These are phyloP conservation scores for Chorisops tibialis DNA, from an alignment of 2,888 invertebrate genomes.

Conservation along the genomic window DNA sequence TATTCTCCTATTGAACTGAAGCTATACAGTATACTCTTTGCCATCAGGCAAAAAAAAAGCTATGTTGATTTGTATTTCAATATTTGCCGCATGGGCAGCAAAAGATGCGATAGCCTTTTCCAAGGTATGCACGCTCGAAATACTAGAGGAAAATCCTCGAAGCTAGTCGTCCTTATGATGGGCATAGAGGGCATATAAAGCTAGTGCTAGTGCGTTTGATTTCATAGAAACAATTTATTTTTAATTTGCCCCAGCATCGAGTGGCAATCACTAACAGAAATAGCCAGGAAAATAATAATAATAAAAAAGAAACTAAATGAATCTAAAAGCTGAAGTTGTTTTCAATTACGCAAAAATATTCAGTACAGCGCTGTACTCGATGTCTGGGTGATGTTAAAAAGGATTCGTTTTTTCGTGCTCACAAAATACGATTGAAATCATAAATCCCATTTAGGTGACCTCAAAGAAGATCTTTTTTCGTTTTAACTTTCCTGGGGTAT, in stretches of 20 bases:
- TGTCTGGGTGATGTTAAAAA: no score
- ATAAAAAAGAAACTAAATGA: background rate
- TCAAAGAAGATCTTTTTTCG: no score
- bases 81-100: background rate
- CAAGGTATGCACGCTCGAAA: background rate
- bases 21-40: no score
- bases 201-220: background rate
- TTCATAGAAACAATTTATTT: conserved; percentile 1
- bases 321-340: no score
- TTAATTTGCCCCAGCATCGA: background rate
- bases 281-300: background rate
- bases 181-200: background rate
- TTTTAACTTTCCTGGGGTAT: no score
- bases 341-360: background rate
- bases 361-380: background rate
- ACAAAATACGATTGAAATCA: no score
- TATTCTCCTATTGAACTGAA: no score
- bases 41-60: no score
- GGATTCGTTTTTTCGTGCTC: no score
- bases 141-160: background rate
- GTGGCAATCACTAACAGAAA: background rate
- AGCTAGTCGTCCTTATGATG: background rate
- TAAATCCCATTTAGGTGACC: no score
- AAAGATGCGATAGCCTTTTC: background rate
- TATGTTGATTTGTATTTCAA: no score